A percentile compares a stretch with the other conserved stretches of the same genome.
Evolutionary conservation across 1,140 invertebrate species (phyloP).

Genomic region (Cataglyphis hispanica): DNA sequence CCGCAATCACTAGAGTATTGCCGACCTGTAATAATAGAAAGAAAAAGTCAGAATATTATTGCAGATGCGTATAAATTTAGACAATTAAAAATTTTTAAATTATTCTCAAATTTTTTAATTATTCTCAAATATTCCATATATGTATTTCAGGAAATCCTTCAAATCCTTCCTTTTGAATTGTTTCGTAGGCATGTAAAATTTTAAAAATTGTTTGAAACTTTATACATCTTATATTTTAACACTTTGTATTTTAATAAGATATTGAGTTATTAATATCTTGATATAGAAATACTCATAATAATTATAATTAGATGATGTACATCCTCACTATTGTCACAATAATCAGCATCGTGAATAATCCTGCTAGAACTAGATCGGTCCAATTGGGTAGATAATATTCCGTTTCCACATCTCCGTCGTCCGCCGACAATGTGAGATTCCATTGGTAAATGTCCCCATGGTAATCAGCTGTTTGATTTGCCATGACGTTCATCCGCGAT

Average conservation of each 20-base stretch:
- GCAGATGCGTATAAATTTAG: background rate
- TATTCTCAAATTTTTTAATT: background rate
- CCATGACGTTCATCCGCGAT: conserved; percentile 74
- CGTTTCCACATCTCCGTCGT: conserved; percentile 52
- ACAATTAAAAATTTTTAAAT: background rate
- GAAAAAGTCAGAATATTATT: background rate
- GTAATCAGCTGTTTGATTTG: conserved; percentile 73
- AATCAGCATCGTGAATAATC: conserved; percentile 82
- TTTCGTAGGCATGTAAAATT: background rate
- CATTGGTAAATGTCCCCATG: conserved; percentile 72
- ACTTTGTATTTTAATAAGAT: background rate
- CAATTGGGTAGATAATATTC: conserved; percentile 77
- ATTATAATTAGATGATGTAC: background rate
- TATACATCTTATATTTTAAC: too few relatives aligned
- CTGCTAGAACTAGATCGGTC: conserved; percentile 80
- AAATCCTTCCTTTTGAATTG: conserved; percentile 13
- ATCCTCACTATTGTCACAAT: conserved; percentile 84
- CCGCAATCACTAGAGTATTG: conserved; percentile 96
- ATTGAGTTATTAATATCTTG: background rate
- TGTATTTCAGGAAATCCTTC: background rate
- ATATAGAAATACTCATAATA: background rate
- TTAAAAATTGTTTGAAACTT: background rate
- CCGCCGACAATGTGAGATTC: conserved; percentile 66
- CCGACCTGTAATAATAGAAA: conserved; percentile 87
- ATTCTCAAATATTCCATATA: background rate